Base-by-base conservation (phyloP, 37 sponge, comb jelly and placozoan species). In the Amphimedon queenslandica region DNA sequence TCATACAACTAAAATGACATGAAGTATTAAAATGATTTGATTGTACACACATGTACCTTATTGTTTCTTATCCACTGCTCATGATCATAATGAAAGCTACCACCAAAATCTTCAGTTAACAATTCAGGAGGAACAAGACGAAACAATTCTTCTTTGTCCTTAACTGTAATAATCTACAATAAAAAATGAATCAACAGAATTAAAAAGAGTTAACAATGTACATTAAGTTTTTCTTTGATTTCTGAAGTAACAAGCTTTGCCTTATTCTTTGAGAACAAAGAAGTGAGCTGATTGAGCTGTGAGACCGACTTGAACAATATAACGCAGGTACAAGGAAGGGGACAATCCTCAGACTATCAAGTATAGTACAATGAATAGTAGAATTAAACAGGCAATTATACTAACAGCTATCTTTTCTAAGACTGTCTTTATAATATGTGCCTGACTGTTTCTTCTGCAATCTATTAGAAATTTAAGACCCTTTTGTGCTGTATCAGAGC, bases 41-140 rank as follows among this genome's bases (percentile, higher is more conserved):
- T 47, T 47, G 13, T 47, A 18, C 8, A 18, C 51, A 47, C 13
- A 47, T 18, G 51, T 47, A 13, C 51, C 8, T n/a, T 21, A 63
- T 30, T 63, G 31, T 76, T 80, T 35, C 42, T 34, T 34, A 84
- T 39, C 90, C 90, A 90, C 28, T 40, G 31, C 42, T 57, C 29
- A 40, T 90, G 90, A 40, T 72, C 58, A 58, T 90, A 90, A 42
- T 66, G 13, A 51, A 90, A 58, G 3, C 55, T 36, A 18, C 90
- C 90, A 34, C 85, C 85, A 58, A 84, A 67, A 58, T 90, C 90
- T 3, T 32, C 18, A 33, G 75, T 40, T 33, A 60, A 25, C 5
- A 11, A 6, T n/a, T 60, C 61, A 11, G 21, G 28, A n/a, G 61
- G 61, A 60, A 60, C 21, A 5, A 6, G 21, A 11, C 5, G 61